phyloP scores from a whole-genome alignment of 2,888 invertebrate species.

The Ectemnius cavifrons region DNA sequence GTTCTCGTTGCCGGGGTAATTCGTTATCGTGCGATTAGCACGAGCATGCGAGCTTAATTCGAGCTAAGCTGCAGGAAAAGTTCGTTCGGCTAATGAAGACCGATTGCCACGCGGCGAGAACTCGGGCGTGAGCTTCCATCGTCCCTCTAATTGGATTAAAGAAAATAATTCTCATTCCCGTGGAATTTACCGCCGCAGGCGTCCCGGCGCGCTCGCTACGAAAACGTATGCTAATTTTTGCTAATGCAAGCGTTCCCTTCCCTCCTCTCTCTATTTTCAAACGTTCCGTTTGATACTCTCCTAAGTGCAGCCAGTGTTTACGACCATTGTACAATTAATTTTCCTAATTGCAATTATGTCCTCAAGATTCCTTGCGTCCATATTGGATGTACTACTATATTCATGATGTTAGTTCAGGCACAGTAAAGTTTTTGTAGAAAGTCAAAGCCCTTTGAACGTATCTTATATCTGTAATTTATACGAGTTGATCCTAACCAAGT shows the following conservation, averaged over 20 bases:
- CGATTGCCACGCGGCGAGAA: constrained; percentile 59
- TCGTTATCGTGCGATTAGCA: constrained; percentile 70
- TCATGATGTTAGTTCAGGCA: no score
- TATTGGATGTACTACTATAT: no score
- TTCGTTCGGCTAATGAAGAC: constrained; percentile 66
- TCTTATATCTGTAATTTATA: no score
- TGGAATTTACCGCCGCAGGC: constrained; percentile 48
- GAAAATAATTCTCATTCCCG: constrained; percentile 64
- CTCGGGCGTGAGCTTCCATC: constrained; percentile 62
- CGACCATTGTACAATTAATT: no score
- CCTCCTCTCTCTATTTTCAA: no score
- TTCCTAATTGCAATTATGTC: no score
- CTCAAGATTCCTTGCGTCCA: no score
- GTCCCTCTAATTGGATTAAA: constrained; percentile 62
- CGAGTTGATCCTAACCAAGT: no score
- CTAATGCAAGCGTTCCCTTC: constrained; percentile 44
- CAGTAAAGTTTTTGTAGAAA: no score
- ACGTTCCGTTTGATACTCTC: no score
- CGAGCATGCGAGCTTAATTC: constrained; percentile 66
- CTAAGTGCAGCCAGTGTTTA: no score
- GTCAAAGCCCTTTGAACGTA: no score
- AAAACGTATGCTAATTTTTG: constrained; percentile 59
- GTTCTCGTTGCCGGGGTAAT: constrained; percentile 45
- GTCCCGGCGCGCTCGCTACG: constrained; percentile 37
- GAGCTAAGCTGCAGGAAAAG: constrained; percentile 65